Evolutionary conservation across 2,888 invertebrate species (phyloP).

Genomic region (Lepidocyrtinus sp.): DNA sequence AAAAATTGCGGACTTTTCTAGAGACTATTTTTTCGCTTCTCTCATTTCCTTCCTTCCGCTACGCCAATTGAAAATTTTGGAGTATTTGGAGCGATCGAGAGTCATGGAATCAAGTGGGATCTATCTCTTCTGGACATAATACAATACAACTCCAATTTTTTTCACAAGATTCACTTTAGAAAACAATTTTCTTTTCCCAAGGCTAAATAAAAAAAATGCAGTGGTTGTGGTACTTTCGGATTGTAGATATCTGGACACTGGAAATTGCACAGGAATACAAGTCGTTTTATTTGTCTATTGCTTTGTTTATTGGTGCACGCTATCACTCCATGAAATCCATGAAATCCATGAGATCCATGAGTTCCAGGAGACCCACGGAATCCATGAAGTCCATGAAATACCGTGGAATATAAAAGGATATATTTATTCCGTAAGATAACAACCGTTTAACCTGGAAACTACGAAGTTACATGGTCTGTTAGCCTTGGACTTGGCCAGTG

Average conservation of each 20-base stretch:
- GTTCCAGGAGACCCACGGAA: too few species aligned
- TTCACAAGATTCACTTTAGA: not conserved
- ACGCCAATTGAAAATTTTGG: not conserved
- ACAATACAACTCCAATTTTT: not conserved
- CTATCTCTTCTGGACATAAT: not conserved
- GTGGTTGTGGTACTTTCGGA: not conserved
- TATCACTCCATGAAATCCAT: not conserved
- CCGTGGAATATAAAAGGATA: not conserved
- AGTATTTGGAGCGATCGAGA: not conserved
- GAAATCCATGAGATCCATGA: too few species aligned
- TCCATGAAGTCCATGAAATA: not conserved
- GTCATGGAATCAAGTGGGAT: not conserved
- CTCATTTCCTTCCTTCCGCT: constrained; percentile 11
- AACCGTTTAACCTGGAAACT: constrained; percentile 23
- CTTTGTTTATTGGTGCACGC: constrained; percentile 9
- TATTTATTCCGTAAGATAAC: constrained; percentile 23
- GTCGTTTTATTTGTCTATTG: not conserved
- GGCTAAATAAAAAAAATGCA: constrained; percentile 33
- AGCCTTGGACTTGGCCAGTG: not conserved
- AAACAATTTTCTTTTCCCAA: constrained; percentile 51
- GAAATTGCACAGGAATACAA: not conserved
- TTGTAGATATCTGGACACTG: not conserved
- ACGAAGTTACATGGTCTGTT: constrained; percentile 9
- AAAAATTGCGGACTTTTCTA: too few species aligned
- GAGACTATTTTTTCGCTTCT: not conserved